These are phyloP conservation scores for Pagrus major DNA, from an alignment of 2,113 vertebrate genomes.

Conservation along the genomic window DNA sequence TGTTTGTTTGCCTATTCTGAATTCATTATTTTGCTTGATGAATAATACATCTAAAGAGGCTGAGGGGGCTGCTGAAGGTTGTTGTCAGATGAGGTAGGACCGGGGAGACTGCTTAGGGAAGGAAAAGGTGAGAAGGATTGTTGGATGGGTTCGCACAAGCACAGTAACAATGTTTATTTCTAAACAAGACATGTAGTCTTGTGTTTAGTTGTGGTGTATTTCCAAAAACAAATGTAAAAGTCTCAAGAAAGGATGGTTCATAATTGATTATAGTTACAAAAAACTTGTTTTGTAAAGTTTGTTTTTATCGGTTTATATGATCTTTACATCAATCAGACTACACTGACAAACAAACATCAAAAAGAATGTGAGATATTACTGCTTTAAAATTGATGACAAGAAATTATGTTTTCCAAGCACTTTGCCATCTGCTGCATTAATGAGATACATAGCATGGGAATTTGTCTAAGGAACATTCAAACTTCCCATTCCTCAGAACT, in stretches of 20 bases:
- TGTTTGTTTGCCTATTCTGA: constrained; percentile 62
- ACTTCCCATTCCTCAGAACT: not conserved
- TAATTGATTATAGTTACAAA: not conserved
- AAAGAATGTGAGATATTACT: not conserved
- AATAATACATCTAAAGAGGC: constrained; percentile 58
- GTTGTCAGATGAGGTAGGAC: constrained; percentile 28
- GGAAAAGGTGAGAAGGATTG: constrained; percentile 2
- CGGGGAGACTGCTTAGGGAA: not conserved
- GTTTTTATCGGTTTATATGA: not conserved
- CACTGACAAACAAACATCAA: not conserved
- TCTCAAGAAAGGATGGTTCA: not conserved
- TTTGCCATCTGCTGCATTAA: not conserved
- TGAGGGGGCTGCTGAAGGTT: constrained; percentile 28
- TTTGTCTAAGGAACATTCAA: not conserved
- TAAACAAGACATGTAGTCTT: not conserved
- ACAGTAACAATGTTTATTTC: not conserved
- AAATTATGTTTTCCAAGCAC: not conserved
- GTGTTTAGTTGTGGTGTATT: too few species aligned
- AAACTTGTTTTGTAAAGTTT: not conserved
- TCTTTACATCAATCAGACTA: not conserved
- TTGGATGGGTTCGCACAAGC: not conserved
- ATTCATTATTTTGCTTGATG: constrained; percentile 54
- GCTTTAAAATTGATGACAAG: not conserved
- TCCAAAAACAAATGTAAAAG: not conserved
- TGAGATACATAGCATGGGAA: not conserved